Evolutionary conservation across 2,888 invertebrate species (phyloP), one percentile per base, ranked within the genome.

Genomic region (Conops quadrifasciatus): DNA sequence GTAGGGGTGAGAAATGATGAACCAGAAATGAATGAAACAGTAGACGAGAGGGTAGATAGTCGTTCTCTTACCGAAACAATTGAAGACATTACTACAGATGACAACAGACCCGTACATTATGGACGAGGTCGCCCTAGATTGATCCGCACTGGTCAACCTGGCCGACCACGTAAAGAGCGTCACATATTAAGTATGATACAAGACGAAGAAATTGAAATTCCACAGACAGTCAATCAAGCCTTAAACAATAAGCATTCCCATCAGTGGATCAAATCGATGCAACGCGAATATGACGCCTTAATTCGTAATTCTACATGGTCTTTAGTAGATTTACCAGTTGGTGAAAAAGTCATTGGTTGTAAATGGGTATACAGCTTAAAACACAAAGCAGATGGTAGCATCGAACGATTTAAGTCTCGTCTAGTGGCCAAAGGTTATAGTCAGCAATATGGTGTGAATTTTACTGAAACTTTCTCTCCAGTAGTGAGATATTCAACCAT

Each of bases 401-500:
- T 73, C 36, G 21, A 71, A 19, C 13, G 64, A 9, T 73, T 62
- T n/a, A 72, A 71, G 36, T 60, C 67, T 1, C 62, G 73, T 21
- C 43, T 70, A 43, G 72, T 73, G 13, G 70, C 74, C 16, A 70
- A 71, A 66, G 69, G 72, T 0, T 72, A 71, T 16, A 43, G 64
- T 36, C 72, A 75, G 43, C 60, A 67, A n/a, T 71, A 49, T 72
- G 74, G 73, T 26, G 63, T 76, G 1, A 74, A 75, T 30, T 76
- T 69, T 49, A 53, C 9, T 3, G 76, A 75, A 68, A 76, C 73
- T 1, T 76, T 76, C 63, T 74, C 75, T 21, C 75, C 75, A 1
- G 77, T 76, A 0, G 73, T 70, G 2, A 59, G 75, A 36, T 72
- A 75, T 56, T 67, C 69, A 16, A 75, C 73, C 1, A 75, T 77